Percentiles rank a stretch among this genome's conserved stretches.
Evolutionary conservation across 2,113 vertebrate genomes (phyloP).

Genomic region (Bos javanicus): DNA sequence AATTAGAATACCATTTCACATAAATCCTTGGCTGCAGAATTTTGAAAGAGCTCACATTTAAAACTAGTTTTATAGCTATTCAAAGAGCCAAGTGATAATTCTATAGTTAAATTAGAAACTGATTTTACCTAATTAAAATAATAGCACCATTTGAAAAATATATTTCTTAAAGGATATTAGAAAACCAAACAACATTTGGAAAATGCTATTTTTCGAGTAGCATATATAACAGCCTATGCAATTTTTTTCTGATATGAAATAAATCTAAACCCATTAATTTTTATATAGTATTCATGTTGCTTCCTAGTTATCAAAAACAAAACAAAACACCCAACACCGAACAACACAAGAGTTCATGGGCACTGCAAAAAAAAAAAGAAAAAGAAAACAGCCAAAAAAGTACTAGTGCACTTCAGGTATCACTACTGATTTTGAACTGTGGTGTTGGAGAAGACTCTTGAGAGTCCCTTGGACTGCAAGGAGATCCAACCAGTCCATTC

Average conservation of each 20-base stretch:
- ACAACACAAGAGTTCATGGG: neutral
- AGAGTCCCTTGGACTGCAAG: too few relatives aligned
- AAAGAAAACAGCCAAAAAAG: neutral
- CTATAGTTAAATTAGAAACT: constrained; percentile 37
- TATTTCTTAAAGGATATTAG: constrained; percentile 7
- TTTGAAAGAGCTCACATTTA: constrained; percentile 38
- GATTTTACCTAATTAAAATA: constrained; percentile 59
- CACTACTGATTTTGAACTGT: too few relatives aligned
- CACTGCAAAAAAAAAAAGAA: neutral
- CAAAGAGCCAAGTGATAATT: constrained; percentile 45
- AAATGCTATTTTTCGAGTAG: neutral
- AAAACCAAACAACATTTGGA: constrained; percentile 33
- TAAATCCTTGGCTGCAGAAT: neutral
- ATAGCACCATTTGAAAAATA: constrained; percentile 42
- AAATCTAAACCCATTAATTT: constrained; percentile 16
- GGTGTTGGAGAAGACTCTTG: too few relatives aligned
- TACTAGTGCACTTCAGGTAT: neutral
- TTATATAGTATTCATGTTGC: neutral
- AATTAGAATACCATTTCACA: constrained; percentile 53
- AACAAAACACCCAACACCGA: neutral
- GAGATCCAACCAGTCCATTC: too few relatives aligned
- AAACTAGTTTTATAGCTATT: constrained; percentile 50
- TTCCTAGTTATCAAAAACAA: neutral
- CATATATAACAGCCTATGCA: neutral
- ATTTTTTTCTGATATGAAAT: neutral